Evolutionary conservation across 23 tunicate species (phyloP), one percentile per base, ranked within the genome.

Genomic region (Halocynthia aurantium): DNA sequence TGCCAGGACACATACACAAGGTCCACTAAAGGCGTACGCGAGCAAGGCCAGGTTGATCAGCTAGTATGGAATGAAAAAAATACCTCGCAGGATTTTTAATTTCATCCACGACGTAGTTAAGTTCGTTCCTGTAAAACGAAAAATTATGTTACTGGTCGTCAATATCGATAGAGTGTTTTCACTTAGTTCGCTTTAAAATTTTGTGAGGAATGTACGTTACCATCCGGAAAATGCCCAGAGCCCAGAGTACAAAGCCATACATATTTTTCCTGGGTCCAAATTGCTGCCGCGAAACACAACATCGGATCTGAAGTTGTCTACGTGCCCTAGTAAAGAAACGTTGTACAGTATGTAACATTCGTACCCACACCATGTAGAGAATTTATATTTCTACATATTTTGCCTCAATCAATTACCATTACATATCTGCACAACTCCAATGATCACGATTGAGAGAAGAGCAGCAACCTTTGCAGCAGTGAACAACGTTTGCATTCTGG

Each of bases 211-310:
- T 22, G 2, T 44, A 18, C 65, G 21, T 70, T 54, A 76, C 88
- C 88, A 84, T 13, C 88, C 88, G 67, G 76, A 55, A 69, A 67
- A 84, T 17, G 88, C 81, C 82, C 82, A 84, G 9, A 84, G 66
- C 6, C 88, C 88, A 53, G 81, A 75, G 50, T 84, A 78, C 12
- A 62, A 15, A 7, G 88, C 88, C 44, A 84, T 71, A 54, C 69
- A 51, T 5, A 84, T 60, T 40, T 69, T 84, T 55, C 73, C 73
- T 7, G 75, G 60, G 67, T 84, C 81, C 7, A 57, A 5, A 21
- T 54, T 49, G 52, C 72, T 53, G 40, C 74, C 82, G 7, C 50
- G 60, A 44, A 77, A 84, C 10, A 84, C 75, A 6, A n/a, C 53
- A 6, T 74, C 71, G 9, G 58, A 50, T 7, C 54, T 31, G 0